Conservation (phyloP, 2,797 vertebrate genomes). For the Masticophis lateralis region DNA sequence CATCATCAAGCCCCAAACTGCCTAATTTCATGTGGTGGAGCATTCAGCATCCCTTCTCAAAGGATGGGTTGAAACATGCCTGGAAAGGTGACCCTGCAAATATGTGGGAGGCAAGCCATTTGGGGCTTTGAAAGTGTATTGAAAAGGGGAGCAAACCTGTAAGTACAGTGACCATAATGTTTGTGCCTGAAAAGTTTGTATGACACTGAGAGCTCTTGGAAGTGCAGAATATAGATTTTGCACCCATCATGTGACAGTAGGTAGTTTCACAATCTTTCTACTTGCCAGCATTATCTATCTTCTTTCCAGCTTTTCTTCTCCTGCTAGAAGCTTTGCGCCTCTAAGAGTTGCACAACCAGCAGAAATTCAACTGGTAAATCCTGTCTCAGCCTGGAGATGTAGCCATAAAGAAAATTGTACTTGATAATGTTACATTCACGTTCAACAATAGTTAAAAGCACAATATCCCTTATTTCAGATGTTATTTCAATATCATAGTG, state of each 20-base stretch:
- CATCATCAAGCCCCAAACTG: neutral
- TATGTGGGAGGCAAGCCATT: neutral
- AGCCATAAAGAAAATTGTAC: neutral
- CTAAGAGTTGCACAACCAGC: neutral
- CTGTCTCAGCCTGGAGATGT: neutral
- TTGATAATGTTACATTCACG: neutral
- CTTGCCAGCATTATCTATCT: neutral
- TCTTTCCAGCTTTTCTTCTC: neutral
- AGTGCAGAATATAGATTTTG: neutral
- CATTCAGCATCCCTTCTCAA: neutral
- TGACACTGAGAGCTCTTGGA: neutral
- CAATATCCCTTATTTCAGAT: neutral
- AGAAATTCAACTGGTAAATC: neutral
- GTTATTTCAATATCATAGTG: neutral
- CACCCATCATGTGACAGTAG: accelerated
- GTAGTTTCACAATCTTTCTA: neutral
- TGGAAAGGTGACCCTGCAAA: neutral
- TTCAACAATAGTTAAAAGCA: neutral
- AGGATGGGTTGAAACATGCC: neutral
- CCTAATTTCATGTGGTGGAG: neutral
- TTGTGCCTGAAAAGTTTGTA: neutral
- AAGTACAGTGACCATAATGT: neutral
- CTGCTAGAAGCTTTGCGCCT: neutral
- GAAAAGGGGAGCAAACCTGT: neutral
- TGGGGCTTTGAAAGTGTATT: neutral